Conservation (phyloP, 2,113 vertebrate species). For the Lathamus discolor region DNA sequence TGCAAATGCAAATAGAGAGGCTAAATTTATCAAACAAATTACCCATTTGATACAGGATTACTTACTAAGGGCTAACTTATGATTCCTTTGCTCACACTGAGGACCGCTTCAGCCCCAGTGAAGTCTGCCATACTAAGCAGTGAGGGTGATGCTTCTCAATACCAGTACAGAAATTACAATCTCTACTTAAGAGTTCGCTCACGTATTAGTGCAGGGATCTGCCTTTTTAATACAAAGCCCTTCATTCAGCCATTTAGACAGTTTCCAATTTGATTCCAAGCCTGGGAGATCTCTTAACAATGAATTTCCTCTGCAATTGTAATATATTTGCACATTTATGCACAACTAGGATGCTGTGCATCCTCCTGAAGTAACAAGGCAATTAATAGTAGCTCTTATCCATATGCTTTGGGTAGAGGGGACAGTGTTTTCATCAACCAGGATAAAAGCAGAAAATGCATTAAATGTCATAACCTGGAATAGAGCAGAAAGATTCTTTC, state of each 20-base stretch:
- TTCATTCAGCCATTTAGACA: conserved; percentile 63
- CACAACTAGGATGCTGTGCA: neutral
- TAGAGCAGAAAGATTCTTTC: neutral
- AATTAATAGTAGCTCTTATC: conserved; percentile 3
- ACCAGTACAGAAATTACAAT: conserved; percentile 23
- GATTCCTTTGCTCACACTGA: neutral
- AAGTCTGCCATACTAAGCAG: neutral
- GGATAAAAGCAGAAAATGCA: conserved; percentile 31
- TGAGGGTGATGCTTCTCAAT: neutral
- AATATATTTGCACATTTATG: conserved; percentile 37
- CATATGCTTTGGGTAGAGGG: neutral
- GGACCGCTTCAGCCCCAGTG: neutral
- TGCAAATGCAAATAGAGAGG: conserved; percentile 48
- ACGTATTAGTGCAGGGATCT: conserved; percentile 52
- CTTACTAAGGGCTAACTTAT: conserved; percentile 21
- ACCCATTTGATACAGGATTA: conserved; percentile 35
- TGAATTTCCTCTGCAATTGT: conserved; percentile 44
- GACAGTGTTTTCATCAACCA: neutral
- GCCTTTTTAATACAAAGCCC: conserved; percentile 60
- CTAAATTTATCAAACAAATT: conserved; percentile 33
- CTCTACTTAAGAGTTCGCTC: neutral
- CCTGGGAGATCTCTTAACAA: conserved; percentile 38
- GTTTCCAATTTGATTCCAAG: conserved; percentile 57
- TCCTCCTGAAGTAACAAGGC: neutral
- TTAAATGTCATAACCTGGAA: conserved; percentile 13